These are phyloP conservation scores for Hippocampus comes DNA, from an alignment of 2,113 vertebrate species.

Conservation along the genomic window DNA sequence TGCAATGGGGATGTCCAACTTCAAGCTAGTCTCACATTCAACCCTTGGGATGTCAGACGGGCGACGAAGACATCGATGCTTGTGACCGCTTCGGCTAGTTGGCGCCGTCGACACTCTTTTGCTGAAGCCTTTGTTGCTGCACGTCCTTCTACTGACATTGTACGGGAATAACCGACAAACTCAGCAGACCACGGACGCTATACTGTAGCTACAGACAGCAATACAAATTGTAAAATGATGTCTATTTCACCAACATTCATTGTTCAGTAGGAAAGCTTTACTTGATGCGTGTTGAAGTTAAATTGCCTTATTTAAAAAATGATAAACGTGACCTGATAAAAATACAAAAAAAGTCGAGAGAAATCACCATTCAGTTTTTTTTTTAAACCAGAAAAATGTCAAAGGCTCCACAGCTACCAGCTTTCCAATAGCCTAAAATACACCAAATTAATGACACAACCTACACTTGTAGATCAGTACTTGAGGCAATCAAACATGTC, in stretches of 20 bases:
- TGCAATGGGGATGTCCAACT: constrained; percentile 9
- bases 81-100: background rate
- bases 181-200: no score
- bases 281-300: no score
- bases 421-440: background rate
- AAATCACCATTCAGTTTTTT: background rate
- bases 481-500: constrained; percentile 43
- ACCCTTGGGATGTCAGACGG: background rate
- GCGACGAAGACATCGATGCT: background rate
- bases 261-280: no score
- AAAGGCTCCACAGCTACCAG: background rate
- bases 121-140: no score
- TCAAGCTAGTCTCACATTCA: background rate
- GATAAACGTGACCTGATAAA: background rate
- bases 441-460: background rate
- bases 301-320: no score
- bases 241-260: no score
- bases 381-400: background rate
- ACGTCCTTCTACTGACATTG: no score
- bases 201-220: no score
- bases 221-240: no score
- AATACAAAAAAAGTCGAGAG: background rate
- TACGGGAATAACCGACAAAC: no score
- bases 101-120: background rate
- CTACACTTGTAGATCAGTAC: constrained; percentile 17